phyloP scores from a whole-genome alignment of 2,797 vertebrate genomes.

The Tachyglossus aculeatus region DNA sequence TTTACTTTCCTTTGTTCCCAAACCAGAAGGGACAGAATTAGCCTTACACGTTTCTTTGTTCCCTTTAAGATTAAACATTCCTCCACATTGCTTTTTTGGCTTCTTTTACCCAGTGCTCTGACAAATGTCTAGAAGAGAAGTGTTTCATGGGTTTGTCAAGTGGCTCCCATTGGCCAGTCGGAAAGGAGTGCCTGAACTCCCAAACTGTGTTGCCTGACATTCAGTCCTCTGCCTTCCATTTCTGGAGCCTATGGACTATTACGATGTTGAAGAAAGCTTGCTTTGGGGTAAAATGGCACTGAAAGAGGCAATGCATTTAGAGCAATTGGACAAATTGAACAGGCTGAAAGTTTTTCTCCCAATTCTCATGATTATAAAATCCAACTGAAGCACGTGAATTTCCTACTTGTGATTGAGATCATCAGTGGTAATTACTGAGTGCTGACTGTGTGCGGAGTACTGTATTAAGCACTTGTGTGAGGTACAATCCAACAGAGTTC shows the following conservation, averaged over 20 bases:
- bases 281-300: not conserved
- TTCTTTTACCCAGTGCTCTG: conserved; percentile 20
- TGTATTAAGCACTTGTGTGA: no score
- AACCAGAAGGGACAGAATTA: conserved; percentile 38
- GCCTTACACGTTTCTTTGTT: conserved; percentile 43
- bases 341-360: no score
- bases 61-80: conserved; percentile 43
- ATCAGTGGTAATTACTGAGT: no score
- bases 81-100: conserved; percentile 18
- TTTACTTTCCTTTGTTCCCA: conserved; percentile 31
- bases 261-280: not conserved
- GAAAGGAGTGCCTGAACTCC: not conserved
- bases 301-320: fast-evolving
- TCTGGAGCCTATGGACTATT: not conserved
- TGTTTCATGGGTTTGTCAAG: not conserved
- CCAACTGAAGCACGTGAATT: no score
- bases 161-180: not conserved
- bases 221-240: not conserved
- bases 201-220: no score
- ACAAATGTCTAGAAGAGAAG: not conserved
- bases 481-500: no score
- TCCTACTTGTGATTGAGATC: no score
- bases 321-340: no score
- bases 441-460: no score
- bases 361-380: no score